Conservation (phyloP, 2,888 invertebrate genomes). For the Brachypalpus laphriformis region DNA sequence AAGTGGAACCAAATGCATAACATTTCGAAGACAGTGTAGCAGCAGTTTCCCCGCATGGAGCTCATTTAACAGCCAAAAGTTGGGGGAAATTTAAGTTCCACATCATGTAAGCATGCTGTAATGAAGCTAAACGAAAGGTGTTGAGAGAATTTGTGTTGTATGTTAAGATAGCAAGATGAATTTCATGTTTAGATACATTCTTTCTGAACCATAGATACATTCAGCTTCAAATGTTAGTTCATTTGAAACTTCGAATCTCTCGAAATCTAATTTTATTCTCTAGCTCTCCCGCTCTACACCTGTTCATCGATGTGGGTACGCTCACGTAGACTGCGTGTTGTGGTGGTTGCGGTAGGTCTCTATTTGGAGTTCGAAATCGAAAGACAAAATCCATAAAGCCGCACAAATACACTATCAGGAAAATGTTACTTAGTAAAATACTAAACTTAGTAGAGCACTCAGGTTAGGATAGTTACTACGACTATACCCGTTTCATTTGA, state of each 20-base stretch:
- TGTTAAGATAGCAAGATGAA: not conserved
- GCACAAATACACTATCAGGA: not conserved
- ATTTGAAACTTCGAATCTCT: constrained; percentile 7
- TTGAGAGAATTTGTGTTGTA: not conserved
- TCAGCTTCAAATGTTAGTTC: not conserved
- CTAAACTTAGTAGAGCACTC: constrained; percentile 1
- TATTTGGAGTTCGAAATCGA: constrained; percentile 57
- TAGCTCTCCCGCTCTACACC: not conserved
- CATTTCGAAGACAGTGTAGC: constrained; percentile 12
- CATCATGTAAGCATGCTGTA: not conserved
- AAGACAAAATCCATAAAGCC: not conserved
- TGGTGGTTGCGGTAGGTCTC: constrained; percentile 65
- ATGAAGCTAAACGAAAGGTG: not conserved
- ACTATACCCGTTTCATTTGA: not conserved
- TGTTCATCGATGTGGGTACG: constrained; percentile 28
- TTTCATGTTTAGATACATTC: constrained; percentile 28
- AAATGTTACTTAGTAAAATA: constrained; percentile 5
- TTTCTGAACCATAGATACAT: not conserved
- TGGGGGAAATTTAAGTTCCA: not conserved
- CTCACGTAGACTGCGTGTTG: constrained; percentile 31
- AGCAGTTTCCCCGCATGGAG: constrained; percentile 9
- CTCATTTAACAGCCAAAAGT: constrained; percentile 34
- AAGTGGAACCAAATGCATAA: constrained; percentile 12
- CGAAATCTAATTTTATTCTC: not conserved
- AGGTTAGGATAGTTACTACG: constrained; percentile 22